Percentiles rank a stretch among this genome's conserved stretches.
These are phyloP conservation scores for Nycteola revayana DNA, from an alignment of 2,888 invertebrate species.

Conservation along the genomic window DNA sequence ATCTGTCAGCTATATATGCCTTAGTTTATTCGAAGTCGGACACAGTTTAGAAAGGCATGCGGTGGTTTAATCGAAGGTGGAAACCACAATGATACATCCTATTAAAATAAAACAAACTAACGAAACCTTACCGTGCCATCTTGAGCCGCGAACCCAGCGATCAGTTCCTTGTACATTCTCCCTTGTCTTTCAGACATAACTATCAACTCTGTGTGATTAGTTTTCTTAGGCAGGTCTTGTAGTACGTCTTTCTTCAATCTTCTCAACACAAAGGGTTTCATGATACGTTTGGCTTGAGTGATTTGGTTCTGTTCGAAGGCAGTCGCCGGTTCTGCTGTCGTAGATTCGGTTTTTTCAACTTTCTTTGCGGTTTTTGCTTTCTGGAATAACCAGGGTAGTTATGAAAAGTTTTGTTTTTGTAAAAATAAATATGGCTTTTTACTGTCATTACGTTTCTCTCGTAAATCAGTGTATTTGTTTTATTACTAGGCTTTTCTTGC, in stretches of 20 bases:
- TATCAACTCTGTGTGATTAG: slow-evolving; percentile 83
- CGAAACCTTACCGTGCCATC: slow-evolving; percentile 78
- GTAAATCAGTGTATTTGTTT: too few relatives aligned
- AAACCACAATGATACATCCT: too few relatives aligned
- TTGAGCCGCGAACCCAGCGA: slow-evolving; percentile 84
- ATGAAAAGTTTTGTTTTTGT: too few relatives aligned
- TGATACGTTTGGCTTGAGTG: slow-evolving; percentile 95
- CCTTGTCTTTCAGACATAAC: slow-evolving; percentile 88
- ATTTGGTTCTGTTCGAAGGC: slow-evolving; percentile 95
- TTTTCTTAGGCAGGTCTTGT: slow-evolving; percentile 92
- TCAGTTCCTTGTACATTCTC: slow-evolving; percentile 88
- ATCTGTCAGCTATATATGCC: too few relatives aligned
- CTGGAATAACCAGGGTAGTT: slow-evolving; percentile 45
- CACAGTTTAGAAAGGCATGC: too few relatives aligned
- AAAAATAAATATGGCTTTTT: too few relatives aligned
- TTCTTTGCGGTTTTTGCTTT: slow-evolving; percentile 81
- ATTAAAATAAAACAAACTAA: too few relatives aligned
- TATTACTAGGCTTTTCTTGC: too few relatives aligned
- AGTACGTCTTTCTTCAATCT: slow-evolving; percentile 94
- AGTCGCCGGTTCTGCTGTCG: slow-evolving; percentile 80
- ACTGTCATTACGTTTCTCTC: too few relatives aligned
- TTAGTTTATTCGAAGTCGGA: too few relatives aligned
- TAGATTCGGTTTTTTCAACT: slow-evolving; percentile 59
- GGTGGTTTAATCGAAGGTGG: too few relatives aligned
- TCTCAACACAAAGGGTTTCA: slow-evolving; percentile 96